Evolutionary conservation across 1,140 invertebrate species (phyloP).

Genomic region (Nomia melanderi): DNA sequence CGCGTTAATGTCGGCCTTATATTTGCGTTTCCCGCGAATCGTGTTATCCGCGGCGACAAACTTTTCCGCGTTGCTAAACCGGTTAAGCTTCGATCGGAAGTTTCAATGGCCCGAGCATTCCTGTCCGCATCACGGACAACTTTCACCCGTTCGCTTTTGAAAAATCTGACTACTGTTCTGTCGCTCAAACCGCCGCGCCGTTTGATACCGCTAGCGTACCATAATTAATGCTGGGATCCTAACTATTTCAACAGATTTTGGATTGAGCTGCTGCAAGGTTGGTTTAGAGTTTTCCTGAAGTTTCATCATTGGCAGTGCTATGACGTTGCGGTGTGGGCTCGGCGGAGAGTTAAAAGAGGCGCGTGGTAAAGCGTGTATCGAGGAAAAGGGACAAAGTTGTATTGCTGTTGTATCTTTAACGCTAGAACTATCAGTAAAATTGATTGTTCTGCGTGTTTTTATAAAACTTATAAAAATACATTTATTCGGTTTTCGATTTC

Average conservation of each 20-base stretch:
- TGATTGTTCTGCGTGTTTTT: too few species aligned
- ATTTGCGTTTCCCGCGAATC: conserved; percentile 13
- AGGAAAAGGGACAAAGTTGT: too few species aligned
- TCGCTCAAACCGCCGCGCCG: not conserved
- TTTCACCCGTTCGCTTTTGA: conserved; percentile 1
- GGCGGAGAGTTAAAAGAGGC: too few species aligned
- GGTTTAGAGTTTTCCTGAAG: too few species aligned
- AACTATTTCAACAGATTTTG: not conserved
- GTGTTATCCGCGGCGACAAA: conserved; percentile 10
- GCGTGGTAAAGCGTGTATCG: too few species aligned
- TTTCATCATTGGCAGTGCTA: too few species aligned
- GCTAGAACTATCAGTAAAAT: too few species aligned
- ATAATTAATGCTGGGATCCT: not conserved
- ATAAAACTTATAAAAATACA: too few species aligned
- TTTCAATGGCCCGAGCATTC: not conserved
- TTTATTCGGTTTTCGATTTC: too few species aligned
- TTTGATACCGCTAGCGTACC: not conserved
- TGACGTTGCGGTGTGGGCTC: too few species aligned
- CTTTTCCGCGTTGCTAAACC: conserved; percentile 30
- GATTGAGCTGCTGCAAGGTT: too few species aligned
- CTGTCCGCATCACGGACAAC: conserved; percentile 4
- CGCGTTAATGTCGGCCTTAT: conserved; percentile 4
- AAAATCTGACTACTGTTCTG: conserved; percentile 7
- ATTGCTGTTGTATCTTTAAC: too few species aligned
- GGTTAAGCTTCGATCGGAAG: conserved; percentile 27